Conservation (phyloP, 2,888 invertebrate species). For the Nomada fucata region DNA sequence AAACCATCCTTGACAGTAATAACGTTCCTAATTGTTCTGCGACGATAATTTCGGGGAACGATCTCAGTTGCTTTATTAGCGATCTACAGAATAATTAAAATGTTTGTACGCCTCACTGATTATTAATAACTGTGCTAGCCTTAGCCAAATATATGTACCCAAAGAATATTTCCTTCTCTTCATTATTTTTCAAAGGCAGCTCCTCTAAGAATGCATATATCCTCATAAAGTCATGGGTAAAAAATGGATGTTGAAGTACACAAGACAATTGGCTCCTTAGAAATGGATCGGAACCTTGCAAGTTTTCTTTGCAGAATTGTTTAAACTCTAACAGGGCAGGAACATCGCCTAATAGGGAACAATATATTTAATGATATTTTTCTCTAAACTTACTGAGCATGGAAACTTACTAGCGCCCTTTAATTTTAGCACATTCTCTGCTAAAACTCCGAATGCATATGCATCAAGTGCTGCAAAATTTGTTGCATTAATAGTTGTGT, state of each 20-base stretch:
- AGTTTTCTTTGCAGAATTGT: conserved; percentile 88
- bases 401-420: conserved; percentile 82
- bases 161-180: conserved; percentile 92
- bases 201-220: conserved; percentile 93
- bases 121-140: not conserved
- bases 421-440: conserved; percentile 89
- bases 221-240: conserved; percentile 93
- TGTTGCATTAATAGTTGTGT: conserved; percentile 81
- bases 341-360: conserved; percentile 87
- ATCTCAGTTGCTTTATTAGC: conserved; percentile 88
- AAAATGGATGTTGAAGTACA: conserved; percentile 90
- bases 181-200: conserved; percentile 91
- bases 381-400: not conserved
- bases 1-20: conserved; percentile 92
- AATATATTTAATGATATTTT: not conserved
- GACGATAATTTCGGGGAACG: conserved; percentile 92
- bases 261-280: conserved; percentile 89
- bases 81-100: conserved; percentile 82
- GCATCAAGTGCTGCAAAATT: conserved; percentile 89
- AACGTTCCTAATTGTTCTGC: conserved; percentile 92
- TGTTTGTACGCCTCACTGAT: not conserved
- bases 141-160: conserved; percentile 81
- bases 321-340: conserved; percentile 89
- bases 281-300: conserved; percentile 88
- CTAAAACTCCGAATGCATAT: conserved; percentile 91